A percentile compares a stretch with the other conserved stretches of the same genome.
Evolutionary conservation across 37 sponge, comb jelly and placozoan genomes (phyloP).

Genomic region (Ephydatia muelleri): DNA sequence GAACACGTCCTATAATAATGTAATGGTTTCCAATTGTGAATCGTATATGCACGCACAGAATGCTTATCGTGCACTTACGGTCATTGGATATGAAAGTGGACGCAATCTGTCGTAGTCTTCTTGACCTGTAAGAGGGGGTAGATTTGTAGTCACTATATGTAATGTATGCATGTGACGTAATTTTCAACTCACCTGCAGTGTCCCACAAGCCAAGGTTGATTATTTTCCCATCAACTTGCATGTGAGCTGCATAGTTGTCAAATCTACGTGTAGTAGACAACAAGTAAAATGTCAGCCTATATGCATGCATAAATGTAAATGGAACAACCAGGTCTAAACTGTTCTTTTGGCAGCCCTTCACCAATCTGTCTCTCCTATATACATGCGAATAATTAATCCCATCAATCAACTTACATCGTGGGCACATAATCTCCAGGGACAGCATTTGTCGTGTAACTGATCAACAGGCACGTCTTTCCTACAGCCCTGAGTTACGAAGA

Average conservation of each 20-base stretch:
- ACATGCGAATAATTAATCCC: no score
- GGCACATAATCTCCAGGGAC: conserved; percentile 4
- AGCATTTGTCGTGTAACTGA: conserved; percentile 17
- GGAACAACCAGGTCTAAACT: no score
- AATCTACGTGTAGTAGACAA: no score
- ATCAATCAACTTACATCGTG: background rate
- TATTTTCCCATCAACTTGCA: conserved; percentile 25
- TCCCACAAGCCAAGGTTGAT: conserved; percentile 40
- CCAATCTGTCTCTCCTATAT: no score
- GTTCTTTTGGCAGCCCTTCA: no score
- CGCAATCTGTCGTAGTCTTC: background rate
- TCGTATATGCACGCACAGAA: no score
- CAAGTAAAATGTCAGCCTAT: no score
- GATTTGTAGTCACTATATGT: background rate
- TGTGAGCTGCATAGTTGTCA: conserved; percentile 35
- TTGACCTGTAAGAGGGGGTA: background rate
- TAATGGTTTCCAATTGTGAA: no score
- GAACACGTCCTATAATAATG: background rate
- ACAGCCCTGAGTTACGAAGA: background rate
- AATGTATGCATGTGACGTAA: background rate
- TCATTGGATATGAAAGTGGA: background rate
- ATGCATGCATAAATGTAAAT: no score
- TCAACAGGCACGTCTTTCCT: conserved; percentile 13
- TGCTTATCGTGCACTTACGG: background rate
- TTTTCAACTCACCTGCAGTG: background rate